Evolutionary conservation across 2,797 vertebrate species (phyloP).

Genomic region (Sebastes matsubarae): DNA sequence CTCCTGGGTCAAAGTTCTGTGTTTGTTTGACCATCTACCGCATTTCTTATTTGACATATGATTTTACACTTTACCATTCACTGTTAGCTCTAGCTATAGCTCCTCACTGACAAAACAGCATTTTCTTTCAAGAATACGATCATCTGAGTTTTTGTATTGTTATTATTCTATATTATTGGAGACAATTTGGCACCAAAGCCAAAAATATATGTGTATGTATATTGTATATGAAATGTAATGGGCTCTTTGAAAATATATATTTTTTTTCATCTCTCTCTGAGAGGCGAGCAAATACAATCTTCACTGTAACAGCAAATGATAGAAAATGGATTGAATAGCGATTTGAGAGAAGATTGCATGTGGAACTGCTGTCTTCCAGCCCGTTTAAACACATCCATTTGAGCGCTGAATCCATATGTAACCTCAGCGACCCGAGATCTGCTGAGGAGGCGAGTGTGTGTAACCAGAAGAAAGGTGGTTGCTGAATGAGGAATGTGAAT

Average conservation of each 20-base stretch:
- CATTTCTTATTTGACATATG: background rate
- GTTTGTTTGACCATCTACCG: too few species aligned
- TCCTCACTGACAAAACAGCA: background rate
- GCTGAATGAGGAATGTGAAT: background rate
- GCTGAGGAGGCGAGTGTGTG: background rate
- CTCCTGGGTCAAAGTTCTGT: too few species aligned
- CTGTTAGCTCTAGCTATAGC: background rate
- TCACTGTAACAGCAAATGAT: constrained; percentile 1
- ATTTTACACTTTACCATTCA: background rate
- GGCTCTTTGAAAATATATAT: background rate
- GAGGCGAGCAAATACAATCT: background rate
- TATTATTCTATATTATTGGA: background rate
- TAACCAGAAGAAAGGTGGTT: background rate
- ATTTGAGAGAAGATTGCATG: constrained; percentile 3
- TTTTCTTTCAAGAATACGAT: too few species aligned
- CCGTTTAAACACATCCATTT: background rate
- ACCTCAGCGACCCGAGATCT: background rate
- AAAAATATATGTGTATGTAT: background rate
- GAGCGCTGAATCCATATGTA: constrained; percentile 11
- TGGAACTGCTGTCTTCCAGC: background rate
- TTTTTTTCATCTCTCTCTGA: background rate
- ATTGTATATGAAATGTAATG: background rate
- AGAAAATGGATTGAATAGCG: constrained; percentile 10
- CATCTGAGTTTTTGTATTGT: background rate
- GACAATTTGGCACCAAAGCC: background rate